phyloP scores from a whole-genome alignment of 2,797 vertebrate species.

The Chlorospingus semifuscus region DNA sequence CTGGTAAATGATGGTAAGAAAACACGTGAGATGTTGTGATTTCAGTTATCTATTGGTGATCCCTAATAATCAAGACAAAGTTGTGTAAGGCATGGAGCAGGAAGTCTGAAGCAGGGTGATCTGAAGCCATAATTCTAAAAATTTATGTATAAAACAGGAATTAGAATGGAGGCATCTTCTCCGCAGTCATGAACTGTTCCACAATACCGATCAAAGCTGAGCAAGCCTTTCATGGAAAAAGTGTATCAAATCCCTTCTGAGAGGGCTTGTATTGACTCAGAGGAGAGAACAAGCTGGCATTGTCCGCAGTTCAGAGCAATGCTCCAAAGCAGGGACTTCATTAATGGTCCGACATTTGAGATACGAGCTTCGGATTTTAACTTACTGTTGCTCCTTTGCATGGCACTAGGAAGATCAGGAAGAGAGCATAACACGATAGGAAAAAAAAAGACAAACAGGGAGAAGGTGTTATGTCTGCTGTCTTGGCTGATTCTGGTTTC shows the following conservation, averaged over 20 bases:
- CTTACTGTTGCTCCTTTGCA: background rate
- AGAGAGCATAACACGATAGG: background rate
- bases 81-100: background rate
- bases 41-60: background rate
- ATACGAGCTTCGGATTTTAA: background rate
- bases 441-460: background rate
- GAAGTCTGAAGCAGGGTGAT: background rate
- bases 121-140: background rate
- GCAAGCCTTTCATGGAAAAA: background rate
- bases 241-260: background rate
- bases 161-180: background rate
- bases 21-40: background rate
- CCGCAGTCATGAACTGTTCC: background rate
- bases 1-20: background rate
- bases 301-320: background rate
- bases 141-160: background rate
- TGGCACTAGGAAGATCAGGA: background rate
- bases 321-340: background rate
- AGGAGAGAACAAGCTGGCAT: background rate
- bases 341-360: background rate
- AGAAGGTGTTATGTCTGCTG: background rate
- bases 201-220: rapidly evolving
- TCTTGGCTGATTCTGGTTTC: background rate
- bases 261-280: background rate
- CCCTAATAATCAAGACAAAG: background rate